A percentile compares a stretch with the other conserved stretches of the same genome.
Conservation (phyloP, 2,888 invertebrate genomes). For the Drosophila kuntzei region DNA sequence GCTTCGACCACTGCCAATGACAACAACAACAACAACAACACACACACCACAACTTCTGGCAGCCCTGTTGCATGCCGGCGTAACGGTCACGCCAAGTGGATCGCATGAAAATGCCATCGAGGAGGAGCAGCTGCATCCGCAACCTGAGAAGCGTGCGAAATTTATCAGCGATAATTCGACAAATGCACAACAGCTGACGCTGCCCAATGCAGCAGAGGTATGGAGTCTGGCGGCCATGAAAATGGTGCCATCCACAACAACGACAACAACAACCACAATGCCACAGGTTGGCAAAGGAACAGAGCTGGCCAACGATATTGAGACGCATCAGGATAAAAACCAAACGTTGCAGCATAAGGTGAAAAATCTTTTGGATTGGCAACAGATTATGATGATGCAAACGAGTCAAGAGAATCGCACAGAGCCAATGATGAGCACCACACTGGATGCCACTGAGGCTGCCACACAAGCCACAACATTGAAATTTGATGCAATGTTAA, state of each 20-base stretch:
- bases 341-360: slow-evolving; percentile 65
- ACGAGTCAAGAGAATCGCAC: slow-evolving; percentile 62
- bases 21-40: slow-evolving; percentile 28
- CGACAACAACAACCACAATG: slow-evolving; percentile 12
- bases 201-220: slow-evolving; percentile 82
- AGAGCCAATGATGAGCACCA: slow-evolving; percentile 60
- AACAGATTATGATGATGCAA: slow-evolving; percentile 79
- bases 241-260: slow-evolving; percentile 61
- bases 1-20: slow-evolving; percentile 56
- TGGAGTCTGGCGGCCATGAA: slow-evolving; percentile 84
- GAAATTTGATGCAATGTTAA: slow-evolving; percentile 14
- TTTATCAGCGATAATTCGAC: slow-evolving; percentile 82
- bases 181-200: slow-evolving; percentile 78
- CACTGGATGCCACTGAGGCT: slow-evolving; percentile 72
- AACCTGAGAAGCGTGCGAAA: slow-evolving; percentile 81
- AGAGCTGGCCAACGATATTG: slow-evolving; percentile 57
- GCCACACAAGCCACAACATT: slow-evolving; percentile 61
- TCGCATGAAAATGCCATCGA: slow-evolving; percentile 72
- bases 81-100: slow-evolving; percentile 33
- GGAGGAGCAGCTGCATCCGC: slow-evolving; percentile 44
- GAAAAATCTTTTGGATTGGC: slow-evolving; percentile 83
- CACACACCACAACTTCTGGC: slow-evolving; percentile 31
- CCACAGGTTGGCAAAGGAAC: slow-evolving; percentile 12
- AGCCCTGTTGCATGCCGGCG: slow-evolving; percentile 35
- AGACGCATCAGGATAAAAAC: slow-evolving; percentile 39